Conservation (phyloP, 2,888 invertebrate genomes). For the Perizoma flavofasciatum region DNA sequence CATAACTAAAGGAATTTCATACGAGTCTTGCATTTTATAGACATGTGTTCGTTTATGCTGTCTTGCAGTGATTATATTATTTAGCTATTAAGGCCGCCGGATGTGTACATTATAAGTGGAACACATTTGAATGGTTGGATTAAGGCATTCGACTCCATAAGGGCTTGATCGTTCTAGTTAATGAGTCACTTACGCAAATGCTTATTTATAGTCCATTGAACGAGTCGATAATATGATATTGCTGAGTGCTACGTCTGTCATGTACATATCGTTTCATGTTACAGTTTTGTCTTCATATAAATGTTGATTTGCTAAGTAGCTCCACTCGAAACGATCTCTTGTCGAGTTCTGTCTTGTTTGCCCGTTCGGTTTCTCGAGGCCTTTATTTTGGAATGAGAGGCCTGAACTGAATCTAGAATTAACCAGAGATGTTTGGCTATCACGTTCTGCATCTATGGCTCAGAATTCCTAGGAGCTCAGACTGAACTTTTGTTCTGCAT, state of each 20-base stretch:
- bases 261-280: slow-evolving; percentile 22
- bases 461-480: too few relatives aligned
- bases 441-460: too few relatives aligned
- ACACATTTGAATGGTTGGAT: slow-evolving; percentile 58
- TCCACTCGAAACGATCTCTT: not conserved
- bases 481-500: too few relatives aligned
- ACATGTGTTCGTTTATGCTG: slow-evolving; percentile 31
- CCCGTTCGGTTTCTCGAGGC: too few relatives aligned
- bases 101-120: slow-evolving; percentile 59
- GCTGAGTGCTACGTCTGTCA: slow-evolving; percentile 26
- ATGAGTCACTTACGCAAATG: slow-evolving; percentile 37
- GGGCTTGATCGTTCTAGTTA: slow-evolving; percentile 37
- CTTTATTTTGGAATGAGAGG: too few relatives aligned
- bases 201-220: slow-evolving; percentile 29
- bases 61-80: slow-evolving; percentile 48
- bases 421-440: too few relatives aligned
- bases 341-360: too few relatives aligned
- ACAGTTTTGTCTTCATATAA: slow-evolving; percentile 16
- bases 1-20: too few relatives aligned
- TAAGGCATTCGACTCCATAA: slow-evolving; percentile 45
- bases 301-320: not conserved
- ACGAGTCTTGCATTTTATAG: slow-evolving; percentile 3
- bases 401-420: too few relatives aligned
- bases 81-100: slow-evolving; percentile 62
- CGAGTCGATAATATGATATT: slow-evolving; percentile 26